These are phyloP conservation scores for Bovichtus variegatus DNA, from an alignment of 2,797 vertebrate genomes.

Conservation along the genomic window DNA sequence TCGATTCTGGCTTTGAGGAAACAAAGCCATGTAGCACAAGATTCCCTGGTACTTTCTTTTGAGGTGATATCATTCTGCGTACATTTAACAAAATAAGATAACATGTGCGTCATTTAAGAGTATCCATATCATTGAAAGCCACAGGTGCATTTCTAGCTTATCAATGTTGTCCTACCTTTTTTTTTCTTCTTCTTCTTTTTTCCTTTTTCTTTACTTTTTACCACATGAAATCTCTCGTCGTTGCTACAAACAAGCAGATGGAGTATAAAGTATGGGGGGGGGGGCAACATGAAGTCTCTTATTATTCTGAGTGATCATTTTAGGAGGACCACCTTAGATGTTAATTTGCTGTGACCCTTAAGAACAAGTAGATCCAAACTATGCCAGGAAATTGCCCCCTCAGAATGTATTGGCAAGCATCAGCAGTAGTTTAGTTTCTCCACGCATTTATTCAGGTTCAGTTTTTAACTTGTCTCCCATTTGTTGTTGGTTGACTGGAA, in stretches of 20 bases:
- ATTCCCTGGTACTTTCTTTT: constrained; percentile 1
- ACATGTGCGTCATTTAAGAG: neutral
- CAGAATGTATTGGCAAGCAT: neutral
- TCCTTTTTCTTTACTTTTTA: too few relatives aligned
- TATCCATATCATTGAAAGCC: neutral
- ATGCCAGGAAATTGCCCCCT: too few relatives aligned
- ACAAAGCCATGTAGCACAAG: neutral
- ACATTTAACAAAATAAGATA: neutral
- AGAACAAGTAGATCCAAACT: neutral
- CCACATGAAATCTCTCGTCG: neutral
- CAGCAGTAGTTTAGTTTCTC: neutral
- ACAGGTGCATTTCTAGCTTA: neutral
- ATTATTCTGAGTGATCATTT: neutral
- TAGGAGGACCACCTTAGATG: too few relatives aligned
- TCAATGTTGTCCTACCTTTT: neutral
- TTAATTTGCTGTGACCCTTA: neutral
- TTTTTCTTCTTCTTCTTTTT: too few relatives aligned
- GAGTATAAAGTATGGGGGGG: neutral
- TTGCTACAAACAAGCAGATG: neutral
- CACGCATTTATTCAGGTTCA: neutral
- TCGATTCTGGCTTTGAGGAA: neutral
- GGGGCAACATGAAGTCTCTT: neutral
- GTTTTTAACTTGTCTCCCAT: neutral
- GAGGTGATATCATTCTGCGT: neutral
- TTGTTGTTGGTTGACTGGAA: constrained; percentile 1